Percentiles rank a stretch among this genome's conserved stretches.
These are phyloP conservation scores for Macrophya alboannulata DNA, from an alignment of 2,888 invertebrate genomes.

Conservation along the genomic window DNA sequence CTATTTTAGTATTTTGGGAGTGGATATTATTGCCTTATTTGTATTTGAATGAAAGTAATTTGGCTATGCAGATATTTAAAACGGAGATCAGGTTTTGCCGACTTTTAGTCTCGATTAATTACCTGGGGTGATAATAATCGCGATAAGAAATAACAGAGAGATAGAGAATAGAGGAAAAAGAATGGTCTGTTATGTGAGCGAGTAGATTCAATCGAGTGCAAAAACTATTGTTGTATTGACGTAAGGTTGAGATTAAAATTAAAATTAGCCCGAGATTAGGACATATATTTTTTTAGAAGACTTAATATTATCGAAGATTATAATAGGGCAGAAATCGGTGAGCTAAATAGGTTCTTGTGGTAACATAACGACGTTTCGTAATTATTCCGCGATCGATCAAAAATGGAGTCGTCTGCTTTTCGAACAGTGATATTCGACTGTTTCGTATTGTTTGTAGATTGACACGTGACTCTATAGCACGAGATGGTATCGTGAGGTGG, in stretches of 20 bases:
- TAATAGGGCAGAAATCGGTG: neutral
- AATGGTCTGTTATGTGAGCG: constrained; percentile 22
- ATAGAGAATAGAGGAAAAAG: neutral
- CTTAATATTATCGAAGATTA: neutral
- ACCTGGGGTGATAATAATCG: neutral
- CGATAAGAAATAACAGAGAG: neutral
- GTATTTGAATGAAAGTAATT: neutral
- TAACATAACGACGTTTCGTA: constrained; percentile 33
- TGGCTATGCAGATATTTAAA: neutral
- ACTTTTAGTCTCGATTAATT: neutral
- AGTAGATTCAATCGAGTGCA: neutral
- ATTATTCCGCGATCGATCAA: neutral
- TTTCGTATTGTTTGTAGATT: neutral
- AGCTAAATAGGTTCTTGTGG: neutral
- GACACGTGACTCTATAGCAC: neutral
- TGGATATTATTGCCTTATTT: neutral
- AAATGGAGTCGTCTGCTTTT: constrained; percentile 55
- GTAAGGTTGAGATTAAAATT: neutral
- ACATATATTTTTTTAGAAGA: neutral
- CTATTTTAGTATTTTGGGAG: neutral
- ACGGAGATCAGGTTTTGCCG: neutral
- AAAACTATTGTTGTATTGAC: neutral
- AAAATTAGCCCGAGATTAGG: neutral
- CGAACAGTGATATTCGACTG: constrained; percentile 9
- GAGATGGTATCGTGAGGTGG: neutral